Evolutionary conservation across 2,113 vertebrate genomes (phyloP), one percentile per base, ranked within the genome.

Genomic region (Plecturocebus donacophilus): DNA sequence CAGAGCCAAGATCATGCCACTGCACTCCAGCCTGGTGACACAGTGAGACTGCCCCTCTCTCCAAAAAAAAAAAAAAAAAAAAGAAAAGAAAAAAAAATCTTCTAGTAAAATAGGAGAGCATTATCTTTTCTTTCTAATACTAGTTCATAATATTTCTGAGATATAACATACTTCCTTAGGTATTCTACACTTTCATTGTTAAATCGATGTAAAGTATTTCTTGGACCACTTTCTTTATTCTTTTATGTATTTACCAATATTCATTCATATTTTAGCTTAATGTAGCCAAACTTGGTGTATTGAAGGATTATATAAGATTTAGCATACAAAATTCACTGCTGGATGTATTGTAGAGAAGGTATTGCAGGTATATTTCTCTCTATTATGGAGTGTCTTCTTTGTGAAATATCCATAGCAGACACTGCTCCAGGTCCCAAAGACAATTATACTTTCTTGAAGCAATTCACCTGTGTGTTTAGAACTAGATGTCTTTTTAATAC

Each of bases 171-270:
- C 9, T 61, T 32, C n/a, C 52, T 13, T 45, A 30, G 20, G 19
- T 61, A 70, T 13, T 94, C n/a, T n/a, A 61, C 32, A 56, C 38
- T 79, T 77, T 93, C 40, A 73, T 85, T 91, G 80, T 95, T 95
- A 35, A 5, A 71, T 80, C 64, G 81, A 70, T 49, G 7, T 17
- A 87, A 10, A 92, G 32, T 83, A 87, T 52, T 88, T 47, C 58
- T 82, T 32, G 17, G 47, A 61, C 17, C 35, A 45, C 8, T 21
- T 90, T 76, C 1, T 86, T 77, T 93, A 5, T 42, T 16, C 52
- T 27, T 93, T 38, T 30, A n/a, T 58, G 25, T 27, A 42, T 21
- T 64, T 97, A 23, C 3, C 25, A 84, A 45, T 95, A 81, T 5
- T 87, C 40, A 90, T 11, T 52, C 38, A 70, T 45, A 79, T 17